Evolutionary conservation across 1,140 invertebrate genomes (phyloP).

Genomic region (Venturia canescens): DNA sequence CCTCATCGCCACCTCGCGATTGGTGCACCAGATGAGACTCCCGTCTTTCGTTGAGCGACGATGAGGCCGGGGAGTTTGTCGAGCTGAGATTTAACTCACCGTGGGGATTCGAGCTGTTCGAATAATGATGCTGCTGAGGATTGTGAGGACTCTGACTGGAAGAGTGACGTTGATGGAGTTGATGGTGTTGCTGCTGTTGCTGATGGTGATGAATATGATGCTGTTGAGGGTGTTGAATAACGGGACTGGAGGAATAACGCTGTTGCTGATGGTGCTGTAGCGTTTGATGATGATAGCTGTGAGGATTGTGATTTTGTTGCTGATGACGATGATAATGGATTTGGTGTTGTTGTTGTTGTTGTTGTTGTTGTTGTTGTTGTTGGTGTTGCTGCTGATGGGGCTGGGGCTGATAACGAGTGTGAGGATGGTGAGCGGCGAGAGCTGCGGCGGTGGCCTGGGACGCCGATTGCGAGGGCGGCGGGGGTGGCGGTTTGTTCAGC

Average conservation of each 20-base stretch:
- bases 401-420: slow-evolving; percentile 55
- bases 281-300: slow-evolving; percentile 32
- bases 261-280: slow-evolving; percentile 35
- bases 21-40: slow-evolving; percentile 54
- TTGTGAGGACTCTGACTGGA: slow-evolving; percentile 54
- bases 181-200: slow-evolving; percentile 35
- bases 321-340: slow-evolving; percentile 51
- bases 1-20: slow-evolving; percentile 69
- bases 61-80: slow-evolving; percentile 50
- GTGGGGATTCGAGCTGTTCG: slow-evolving; percentile 51
- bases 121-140: slow-evolving; percentile 54
- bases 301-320: slow-evolving; percentile 52
- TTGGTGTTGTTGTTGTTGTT: slow-evolving; percentile 41
- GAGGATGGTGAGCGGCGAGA: slow-evolving; percentile 47
- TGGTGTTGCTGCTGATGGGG: slow-evolving; percentile 44
- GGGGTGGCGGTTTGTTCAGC: slow-evolving; percentile 69
- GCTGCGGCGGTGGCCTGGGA: slow-evolving; percentile 24
- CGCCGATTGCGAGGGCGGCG: slow-evolving; percentile 57
- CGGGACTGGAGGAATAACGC: slow-evolving; percentile 44
- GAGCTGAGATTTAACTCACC: slow-evolving; percentile 55
- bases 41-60: slow-evolving; percentile 59
- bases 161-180: slow-evolving; percentile 46
- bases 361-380: slow-evolving; percentile 49
- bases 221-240: slow-evolving; percentile 23
- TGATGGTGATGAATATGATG: slow-evolving; percentile 45